These are phyloP conservation scores for Hirtodrosophila confusa DNA, from an alignment of 2,888 invertebrate species.

Conservation along the genomic window DNA sequence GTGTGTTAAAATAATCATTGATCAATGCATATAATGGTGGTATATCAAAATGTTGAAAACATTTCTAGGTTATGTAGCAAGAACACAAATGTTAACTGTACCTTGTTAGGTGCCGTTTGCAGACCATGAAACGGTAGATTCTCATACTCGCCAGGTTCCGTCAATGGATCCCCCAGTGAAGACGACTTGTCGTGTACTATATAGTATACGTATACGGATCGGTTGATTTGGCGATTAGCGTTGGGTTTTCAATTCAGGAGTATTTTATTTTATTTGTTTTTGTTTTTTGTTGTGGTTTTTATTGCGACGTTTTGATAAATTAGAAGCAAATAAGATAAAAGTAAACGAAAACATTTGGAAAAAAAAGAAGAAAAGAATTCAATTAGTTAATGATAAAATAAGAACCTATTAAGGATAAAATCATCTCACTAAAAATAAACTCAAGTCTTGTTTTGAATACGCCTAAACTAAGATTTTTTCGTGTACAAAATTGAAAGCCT, in stretches of 20 bases:
- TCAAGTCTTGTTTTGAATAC: conserved; percentile 17
- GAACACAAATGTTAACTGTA: conserved; percentile 83
- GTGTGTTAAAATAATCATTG: conserved; percentile 19
- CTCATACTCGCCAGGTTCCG: conserved; percentile 95
- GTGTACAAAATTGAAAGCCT: conserved; percentile 27
- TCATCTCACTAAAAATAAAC: conserved; percentile 49
- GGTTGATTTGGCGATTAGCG: conserved; percentile 58
- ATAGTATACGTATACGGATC: conserved; percentile 56
- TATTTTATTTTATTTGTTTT: conserved; percentile 16
- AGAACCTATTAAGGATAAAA: conserved; percentile 40
- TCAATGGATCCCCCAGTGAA: conserved; percentile 88
- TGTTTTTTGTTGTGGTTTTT: conserved; percentile 6
- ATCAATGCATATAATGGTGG: conserved; percentile 10
- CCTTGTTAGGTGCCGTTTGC: conserved; percentile 96
- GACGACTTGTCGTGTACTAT: conserved; percentile 85
- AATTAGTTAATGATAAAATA: conserved; percentile 63
- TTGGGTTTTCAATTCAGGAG: conserved; percentile 29
- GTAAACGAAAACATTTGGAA: conserved; percentile 43
- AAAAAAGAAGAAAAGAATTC: conserved; percentile 43
- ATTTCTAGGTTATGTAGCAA: conserved; percentile 29
- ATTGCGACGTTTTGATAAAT: conserved; percentile 35
- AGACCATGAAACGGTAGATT: conserved; percentile 97
- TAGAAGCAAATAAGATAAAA: conserved; percentile 47
- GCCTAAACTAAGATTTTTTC: conserved; percentile 29
- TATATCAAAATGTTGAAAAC: conserved; percentile 10